Evolutionary conservation across 2,113 vertebrate genomes (phyloP).

Genomic region (Pagrus major): DNA sequence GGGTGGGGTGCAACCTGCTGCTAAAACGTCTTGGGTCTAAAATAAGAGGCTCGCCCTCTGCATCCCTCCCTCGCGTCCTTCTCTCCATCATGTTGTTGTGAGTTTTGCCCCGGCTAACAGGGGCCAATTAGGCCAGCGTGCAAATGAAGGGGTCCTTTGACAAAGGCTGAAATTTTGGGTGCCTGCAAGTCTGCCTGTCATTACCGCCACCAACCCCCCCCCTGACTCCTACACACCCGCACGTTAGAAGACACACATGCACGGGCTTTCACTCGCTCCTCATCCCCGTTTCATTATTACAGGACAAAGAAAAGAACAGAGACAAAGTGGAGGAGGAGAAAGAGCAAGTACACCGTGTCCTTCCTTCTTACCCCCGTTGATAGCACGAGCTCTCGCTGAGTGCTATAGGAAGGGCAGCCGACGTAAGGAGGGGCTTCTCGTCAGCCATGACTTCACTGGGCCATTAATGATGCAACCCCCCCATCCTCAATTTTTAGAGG

Average conservation of each 20-base stretch:
- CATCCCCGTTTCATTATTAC: constrained; percentile 44
- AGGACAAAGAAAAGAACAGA: constrained; percentile 58
- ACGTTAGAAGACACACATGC: constrained; percentile 45
- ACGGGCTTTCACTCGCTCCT: constrained; percentile 46
- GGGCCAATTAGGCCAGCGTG: constrained; percentile 85
- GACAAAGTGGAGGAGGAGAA: constrained; percentile 33
- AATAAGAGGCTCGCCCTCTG: constrained; percentile 79
- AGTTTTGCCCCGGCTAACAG: constrained; percentile 80
- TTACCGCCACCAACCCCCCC: constrained; percentile 56
- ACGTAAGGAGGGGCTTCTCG: constrained; percentile 62
- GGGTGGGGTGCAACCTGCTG: constrained; percentile 37
- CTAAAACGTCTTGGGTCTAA: constrained; percentile 70
- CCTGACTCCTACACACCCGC: constrained; percentile 68
- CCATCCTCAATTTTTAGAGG: constrained; percentile 73
- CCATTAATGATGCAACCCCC: constrained; percentile 76
- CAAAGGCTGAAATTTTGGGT: constrained; percentile 88
- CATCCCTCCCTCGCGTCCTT: constrained; percentile 31
- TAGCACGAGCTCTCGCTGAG: constrained; percentile 40
- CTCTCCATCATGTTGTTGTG: constrained; percentile 59
- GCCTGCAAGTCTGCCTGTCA: constrained; percentile 87
- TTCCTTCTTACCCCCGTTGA: constrained; percentile 42
- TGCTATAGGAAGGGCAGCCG: constrained; percentile 57
- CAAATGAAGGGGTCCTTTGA: constrained; percentile 87
- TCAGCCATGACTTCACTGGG: constrained; percentile 78
- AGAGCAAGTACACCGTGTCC: constrained; percentile 47